phyloP scores from a whole-genome alignment of 2,888 invertebrate genomes.

The Eupithecia dodoneata region DNA sequence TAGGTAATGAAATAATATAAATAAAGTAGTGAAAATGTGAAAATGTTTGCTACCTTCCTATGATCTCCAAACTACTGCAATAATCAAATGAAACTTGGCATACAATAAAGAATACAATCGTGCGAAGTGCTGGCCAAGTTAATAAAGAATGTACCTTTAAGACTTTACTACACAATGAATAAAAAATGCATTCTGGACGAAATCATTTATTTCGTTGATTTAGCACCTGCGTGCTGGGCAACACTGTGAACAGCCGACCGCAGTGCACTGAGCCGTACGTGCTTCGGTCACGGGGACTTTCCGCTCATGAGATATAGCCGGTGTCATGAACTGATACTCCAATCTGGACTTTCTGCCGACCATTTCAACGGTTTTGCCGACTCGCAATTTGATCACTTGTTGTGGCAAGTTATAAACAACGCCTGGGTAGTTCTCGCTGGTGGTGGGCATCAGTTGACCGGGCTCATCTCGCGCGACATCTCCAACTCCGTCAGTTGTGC shows the following conservation, averaged over 20 bases:
- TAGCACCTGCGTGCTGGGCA: conserved; percentile 42
- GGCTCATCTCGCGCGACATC: conserved; percentile 74
- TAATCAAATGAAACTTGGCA: not conserved
- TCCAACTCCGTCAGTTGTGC: conserved; percentile 73
- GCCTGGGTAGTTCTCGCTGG: conserved; percentile 66
- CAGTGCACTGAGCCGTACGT: conserved; percentile 70
- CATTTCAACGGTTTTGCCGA: conserved; percentile 73
- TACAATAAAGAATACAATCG: not conserved
- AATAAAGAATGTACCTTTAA: not conserved
- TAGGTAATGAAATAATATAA: not conserved
- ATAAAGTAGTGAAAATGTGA: not conserved
- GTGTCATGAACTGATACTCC: conserved; percentile 78
- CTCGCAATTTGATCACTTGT: conserved; percentile 74
- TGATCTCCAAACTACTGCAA: not conserved
- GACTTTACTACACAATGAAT: not conserved
- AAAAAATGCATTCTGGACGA: conserved; percentile 34
- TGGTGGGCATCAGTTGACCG: conserved; percentile 60
- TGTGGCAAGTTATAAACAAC: conserved; percentile 69
- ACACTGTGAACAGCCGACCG: conserved; percentile 55
- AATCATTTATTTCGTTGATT: conserved; percentile 33
- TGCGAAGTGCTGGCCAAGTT: not conserved
- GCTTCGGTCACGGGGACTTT: conserved; percentile 64
- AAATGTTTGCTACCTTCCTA: not conserved
- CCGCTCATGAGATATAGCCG: conserved; percentile 57
- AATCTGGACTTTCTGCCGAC: conserved; percentile 72